phyloP scores from a whole-genome alignment of 2,797 vertebrate species.

The Caiman crocodilus region DNA sequence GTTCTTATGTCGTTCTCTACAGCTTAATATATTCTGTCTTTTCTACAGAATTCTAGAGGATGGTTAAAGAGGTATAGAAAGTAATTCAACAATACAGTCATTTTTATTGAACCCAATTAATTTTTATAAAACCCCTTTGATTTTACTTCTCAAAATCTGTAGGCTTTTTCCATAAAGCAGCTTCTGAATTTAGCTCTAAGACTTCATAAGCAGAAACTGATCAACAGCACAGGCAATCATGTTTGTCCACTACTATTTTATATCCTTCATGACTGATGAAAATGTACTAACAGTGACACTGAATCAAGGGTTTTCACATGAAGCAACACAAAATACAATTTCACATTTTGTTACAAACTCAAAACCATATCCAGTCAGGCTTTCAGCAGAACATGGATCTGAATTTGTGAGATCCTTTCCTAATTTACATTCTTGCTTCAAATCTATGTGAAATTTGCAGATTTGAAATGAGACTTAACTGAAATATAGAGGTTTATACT shows the following conservation, averaged over 20 bases:
- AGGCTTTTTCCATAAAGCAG: slow-evolving; percentile 31
- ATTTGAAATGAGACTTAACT: slow-evolving; percentile 9
- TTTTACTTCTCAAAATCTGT: not conserved
- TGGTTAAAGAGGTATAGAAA: slow-evolving; percentile 33
- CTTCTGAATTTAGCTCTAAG: not conserved
- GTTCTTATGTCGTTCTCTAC: slow-evolving; percentile 55
- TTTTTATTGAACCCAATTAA: slow-evolving; percentile 50
- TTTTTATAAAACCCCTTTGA: slow-evolving; percentile 27
- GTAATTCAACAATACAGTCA: slow-evolving; percentile 30
- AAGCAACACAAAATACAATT: slow-evolving; percentile 14
- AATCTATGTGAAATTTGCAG: slow-evolving; percentile 32
- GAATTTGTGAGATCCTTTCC: not conserved
- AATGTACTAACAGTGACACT: slow-evolving; percentile 18
- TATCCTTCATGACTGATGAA: not conserved
- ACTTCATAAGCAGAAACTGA: slow-evolving; percentile 2
- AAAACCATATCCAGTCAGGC: not conserved
- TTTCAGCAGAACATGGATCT: not conserved
- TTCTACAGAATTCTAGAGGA: slow-evolving; percentile 19
- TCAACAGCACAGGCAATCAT: not conserved
- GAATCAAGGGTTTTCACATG: not conserved
- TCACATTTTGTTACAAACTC: slow-evolving; percentile 6
- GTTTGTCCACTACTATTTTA: not conserved
- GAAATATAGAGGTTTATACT: not conserved
- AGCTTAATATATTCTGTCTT: slow-evolving; percentile 56
- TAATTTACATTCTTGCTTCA: slow-evolving; percentile 42